Percentiles rank a stretch among this genome's conserved stretches.
Conservation (phyloP, 1,140 invertebrate genomes). For the Glomeris maerens region DNA sequence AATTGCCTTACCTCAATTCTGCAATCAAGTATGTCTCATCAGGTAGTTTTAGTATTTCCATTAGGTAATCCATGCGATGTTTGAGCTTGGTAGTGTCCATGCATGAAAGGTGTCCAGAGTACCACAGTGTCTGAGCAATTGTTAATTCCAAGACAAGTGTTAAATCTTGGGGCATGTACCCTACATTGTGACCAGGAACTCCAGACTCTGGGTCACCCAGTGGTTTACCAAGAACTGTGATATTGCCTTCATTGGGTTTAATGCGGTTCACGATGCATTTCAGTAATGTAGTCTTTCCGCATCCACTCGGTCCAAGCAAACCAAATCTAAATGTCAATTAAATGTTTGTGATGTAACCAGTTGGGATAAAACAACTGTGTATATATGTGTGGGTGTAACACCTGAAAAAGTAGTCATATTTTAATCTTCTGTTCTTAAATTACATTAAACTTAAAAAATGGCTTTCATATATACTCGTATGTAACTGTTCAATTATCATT, state of each 20-base stretch:
- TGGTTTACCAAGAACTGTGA: conserved; percentile 19
- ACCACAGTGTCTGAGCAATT: conserved; percentile 14
- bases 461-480: too few relatives aligned
- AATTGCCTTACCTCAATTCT: conserved; percentile 10
- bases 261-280: conserved; percentile 24
- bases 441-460: too few relatives aligned
- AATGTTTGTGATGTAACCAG: too few relatives aligned
- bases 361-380: too few relatives aligned
- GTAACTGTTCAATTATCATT: too few relatives aligned
- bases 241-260: conserved; percentile 16
- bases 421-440: too few relatives aligned
- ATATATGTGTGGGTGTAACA: too few relatives aligned
- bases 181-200: conserved; percentile 22
- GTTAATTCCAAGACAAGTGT: conserved; percentile 11
- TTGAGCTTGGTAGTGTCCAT: conserved; percentile 9
- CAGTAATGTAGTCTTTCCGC: conserved; percentile 26
- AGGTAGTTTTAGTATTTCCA: conserved; percentile 15
- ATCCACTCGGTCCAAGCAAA: conserved; percentile 21
- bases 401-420: too few relatives aligned
- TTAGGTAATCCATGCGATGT: conserved; percentile 14
- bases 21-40: conserved; percentile 6
- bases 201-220: conserved; percentile 18
- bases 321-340: conserved; percentile 20
- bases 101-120: conserved; percentile 15
- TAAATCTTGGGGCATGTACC: conserved; percentile 25